phyloP scores from a whole-genome alignment of 1,140 invertebrate genomes.

The Penaeus japonicus region DNA sequence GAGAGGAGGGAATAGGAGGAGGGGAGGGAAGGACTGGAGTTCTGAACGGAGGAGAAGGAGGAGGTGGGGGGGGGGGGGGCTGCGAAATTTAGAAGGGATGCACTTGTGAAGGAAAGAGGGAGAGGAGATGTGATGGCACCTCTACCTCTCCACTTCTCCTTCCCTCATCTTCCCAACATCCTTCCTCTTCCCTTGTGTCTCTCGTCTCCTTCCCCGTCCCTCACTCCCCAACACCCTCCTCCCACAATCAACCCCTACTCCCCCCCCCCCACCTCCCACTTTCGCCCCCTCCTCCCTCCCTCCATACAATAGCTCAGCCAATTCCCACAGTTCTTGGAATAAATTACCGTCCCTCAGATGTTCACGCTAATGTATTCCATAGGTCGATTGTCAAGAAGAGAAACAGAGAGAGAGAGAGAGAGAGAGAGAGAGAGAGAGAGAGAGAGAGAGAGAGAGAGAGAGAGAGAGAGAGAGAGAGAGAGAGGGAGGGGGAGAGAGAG shows the following conservation, averaged over 20 bases:
- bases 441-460: background rate
- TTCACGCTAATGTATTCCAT: background rate
- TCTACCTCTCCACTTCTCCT: slow-evolving; percentile 8
- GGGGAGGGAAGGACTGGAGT: no score
- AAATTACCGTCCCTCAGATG: no score
- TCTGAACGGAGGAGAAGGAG: no score
- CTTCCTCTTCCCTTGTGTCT: background rate
- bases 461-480: no score
- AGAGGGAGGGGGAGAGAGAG: no score
- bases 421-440: background rate
- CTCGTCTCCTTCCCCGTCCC: background rate
- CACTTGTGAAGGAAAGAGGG: no score
- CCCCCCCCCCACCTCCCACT: background rate
- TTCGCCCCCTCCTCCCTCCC: background rate
- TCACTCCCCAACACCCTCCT: background rate
- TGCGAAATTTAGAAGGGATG: no score
- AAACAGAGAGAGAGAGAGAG: background rate
- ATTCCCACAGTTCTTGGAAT: no score
- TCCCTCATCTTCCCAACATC: background rate
- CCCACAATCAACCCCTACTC: background rate
- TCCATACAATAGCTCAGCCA: background rate
- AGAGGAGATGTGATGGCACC: no score
- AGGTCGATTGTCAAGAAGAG: background rate
- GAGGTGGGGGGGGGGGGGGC: no score
- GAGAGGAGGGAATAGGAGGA: no score